Base-by-base conservation (phyloP, 2,797 vertebrate species). In the Sciurus carolinensis region DNA sequence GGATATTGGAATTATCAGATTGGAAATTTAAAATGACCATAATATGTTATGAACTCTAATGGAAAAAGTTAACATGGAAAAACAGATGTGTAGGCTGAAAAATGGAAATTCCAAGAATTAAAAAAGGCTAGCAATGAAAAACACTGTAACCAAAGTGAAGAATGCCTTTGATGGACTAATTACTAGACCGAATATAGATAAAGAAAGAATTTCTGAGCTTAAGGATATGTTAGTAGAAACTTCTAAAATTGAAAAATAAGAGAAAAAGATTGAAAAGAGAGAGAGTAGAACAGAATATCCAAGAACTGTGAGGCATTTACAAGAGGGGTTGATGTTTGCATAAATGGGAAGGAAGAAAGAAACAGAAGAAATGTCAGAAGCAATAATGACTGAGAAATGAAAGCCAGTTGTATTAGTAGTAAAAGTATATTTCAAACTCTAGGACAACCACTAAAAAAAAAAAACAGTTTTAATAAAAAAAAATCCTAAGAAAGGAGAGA, bases 161-260 rank as follows among this genome's bases (percentile, higher is more conserved):
- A 69, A n/a, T 84, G 15, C 54, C n/a, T 59, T 57, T 79, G 26
- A n/a, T 47, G 7, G n/a, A 22, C 36, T 57, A 22, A 71, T 30
- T 42, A 54, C 24, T 57, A 73, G 30, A 87, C 18, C 47, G 47
- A 50, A 83, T 47, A 47, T 7, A n/a, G 59, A 39, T 64, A 22
- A 84, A 3, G 36, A 30, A 77, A 92, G 64, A 88, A 62, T 77
- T 36, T 92, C 57, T 91, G 50, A 36, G 15, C 44, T 73, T 84
- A 52, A 84, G 26, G 33, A 62, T 62, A 81, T 42, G 9, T 42
- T 66, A 39, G 42, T n/a, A 86, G 84, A 76, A 94, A 92, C 18
- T 69, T 81, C 10, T 36, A 62, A 91, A 91, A 87, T 52, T 88
- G 64, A 91, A 73, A 94, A 79, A n/a, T 18, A 26, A 75, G 44